Conservation (phyloP, 53 echinoderm and acorn worm genomes). For the Paelopatides confundens region DNA sequence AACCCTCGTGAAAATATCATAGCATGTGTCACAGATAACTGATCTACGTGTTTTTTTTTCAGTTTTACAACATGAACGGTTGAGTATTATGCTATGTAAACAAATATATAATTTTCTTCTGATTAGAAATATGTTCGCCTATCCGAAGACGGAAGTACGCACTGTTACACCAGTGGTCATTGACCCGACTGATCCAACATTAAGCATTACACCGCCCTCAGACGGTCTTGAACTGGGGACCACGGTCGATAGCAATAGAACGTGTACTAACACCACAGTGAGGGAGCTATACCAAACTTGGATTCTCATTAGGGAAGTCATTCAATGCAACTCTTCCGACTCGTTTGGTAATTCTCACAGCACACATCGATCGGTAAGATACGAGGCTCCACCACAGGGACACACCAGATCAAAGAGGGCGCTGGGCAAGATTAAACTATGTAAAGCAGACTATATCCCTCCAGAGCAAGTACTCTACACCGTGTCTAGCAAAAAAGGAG, state of each 20-base stretch:
- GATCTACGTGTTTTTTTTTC: no score
- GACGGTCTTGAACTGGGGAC: not conserved
- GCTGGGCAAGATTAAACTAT: not conserved
- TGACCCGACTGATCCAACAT: not conserved
- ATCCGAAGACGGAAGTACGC: not conserved
- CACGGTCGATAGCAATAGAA: not conserved
- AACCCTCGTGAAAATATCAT: no score
- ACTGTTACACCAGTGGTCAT: not conserved
- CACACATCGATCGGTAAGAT: not conserved
- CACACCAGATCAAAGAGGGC: not conserved
- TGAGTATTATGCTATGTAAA: no score
- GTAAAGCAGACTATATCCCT: not conserved
- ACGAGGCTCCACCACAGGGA: not conserved
- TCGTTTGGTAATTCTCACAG: not conserved
- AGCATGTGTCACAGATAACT: no score
- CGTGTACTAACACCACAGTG: constrained; percentile 20
- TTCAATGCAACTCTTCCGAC: not conserved
- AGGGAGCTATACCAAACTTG: not conserved
- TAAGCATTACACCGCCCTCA: no score
- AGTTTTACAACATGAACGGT: no score
- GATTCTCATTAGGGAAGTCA: not conserved
- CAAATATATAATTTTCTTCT: no score
- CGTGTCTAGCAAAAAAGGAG: not conserved
- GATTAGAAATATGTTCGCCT: constrained; percentile 16
- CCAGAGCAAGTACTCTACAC: constrained; percentile 17